phyloP scores from a whole-genome alignment of 2,888 invertebrate species.

The Mythimna impura region DNA sequence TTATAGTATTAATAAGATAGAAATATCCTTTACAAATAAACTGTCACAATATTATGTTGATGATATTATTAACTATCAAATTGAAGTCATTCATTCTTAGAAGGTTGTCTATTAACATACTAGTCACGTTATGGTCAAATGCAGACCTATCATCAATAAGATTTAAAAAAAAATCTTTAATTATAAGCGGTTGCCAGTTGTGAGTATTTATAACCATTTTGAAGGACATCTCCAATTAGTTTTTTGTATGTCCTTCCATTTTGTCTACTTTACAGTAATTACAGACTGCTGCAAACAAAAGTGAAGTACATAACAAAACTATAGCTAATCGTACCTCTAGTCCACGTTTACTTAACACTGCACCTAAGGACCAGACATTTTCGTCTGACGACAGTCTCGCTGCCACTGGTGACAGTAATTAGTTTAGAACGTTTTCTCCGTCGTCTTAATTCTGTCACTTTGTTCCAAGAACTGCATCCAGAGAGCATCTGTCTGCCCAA shows the following conservation, averaged over 20 bases:
- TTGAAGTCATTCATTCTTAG: too few species aligned
- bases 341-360: slow-evolving; percentile 27
- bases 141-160: too few species aligned
- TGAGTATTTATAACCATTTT: too few species aligned
- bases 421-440: slow-evolving; percentile 70
- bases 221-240: too few species aligned
- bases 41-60: too few species aligned
- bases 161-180: too few species aligned
- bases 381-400: slow-evolving; percentile 31
- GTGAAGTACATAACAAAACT: slow-evolving; percentile 5
- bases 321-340: slow-evolving; percentile 18
- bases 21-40: too few species aligned
- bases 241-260: not conserved
- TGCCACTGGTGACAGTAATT: slow-evolving; percentile 66
- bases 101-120: too few species aligned
- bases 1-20: not conserved
- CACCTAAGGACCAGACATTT: slow-evolving; percentile 20
- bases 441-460: slow-evolving; percentile 62
- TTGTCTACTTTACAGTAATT: not conserved
- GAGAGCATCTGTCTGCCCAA: slow-evolving; percentile 58
- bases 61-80: too few species aligned
- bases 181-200: too few species aligned
- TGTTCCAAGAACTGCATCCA: slow-evolving; percentile 54
- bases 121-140: too few species aligned
- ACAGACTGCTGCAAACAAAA: not conserved